A percentile compares a stretch with the other conserved stretches of the same genome.
phyloP scores from a whole-genome alignment of 2,113 vertebrate genomes.

The Raja brachyura region DNA sequence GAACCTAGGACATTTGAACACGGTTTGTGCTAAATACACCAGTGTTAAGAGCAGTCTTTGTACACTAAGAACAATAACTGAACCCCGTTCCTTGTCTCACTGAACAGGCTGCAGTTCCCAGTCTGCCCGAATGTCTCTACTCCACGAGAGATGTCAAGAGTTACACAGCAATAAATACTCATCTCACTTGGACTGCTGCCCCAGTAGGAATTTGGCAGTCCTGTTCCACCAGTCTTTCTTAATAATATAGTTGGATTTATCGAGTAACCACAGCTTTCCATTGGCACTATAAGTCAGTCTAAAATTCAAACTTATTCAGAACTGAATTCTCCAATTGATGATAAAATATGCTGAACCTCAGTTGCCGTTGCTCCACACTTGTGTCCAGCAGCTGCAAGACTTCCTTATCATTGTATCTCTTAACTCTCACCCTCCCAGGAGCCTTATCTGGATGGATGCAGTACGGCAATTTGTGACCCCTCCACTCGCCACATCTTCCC shows the following conservation, averaged over 20 bases:
- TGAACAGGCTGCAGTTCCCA: not conserved
- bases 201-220: not conserved
- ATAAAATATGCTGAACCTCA: not conserved
- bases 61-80: not conserved
- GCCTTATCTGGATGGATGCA: too few relatives aligned
- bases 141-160: not conserved
- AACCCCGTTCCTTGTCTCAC: not conserved
- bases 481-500: too few relatives aligned
- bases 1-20: not conserved
- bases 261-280: not conserved
- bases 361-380: not conserved
- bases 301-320: not conserved
- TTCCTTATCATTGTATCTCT: not conserved
- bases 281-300: not conserved
- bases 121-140: not conserved
- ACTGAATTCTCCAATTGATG: not conserved
- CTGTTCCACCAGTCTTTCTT: not conserved
- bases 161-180: not conserved
- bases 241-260: not conserved
- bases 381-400: not conserved
- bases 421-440: too few relatives aligned
- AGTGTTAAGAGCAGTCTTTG: not conserved
- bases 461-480: too few relatives aligned
- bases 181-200: not conserved
- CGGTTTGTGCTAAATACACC: not conserved